Base-by-base conservation (phyloP, 1,140 invertebrate genomes). In the Calephelis virginiensis region DNA sequence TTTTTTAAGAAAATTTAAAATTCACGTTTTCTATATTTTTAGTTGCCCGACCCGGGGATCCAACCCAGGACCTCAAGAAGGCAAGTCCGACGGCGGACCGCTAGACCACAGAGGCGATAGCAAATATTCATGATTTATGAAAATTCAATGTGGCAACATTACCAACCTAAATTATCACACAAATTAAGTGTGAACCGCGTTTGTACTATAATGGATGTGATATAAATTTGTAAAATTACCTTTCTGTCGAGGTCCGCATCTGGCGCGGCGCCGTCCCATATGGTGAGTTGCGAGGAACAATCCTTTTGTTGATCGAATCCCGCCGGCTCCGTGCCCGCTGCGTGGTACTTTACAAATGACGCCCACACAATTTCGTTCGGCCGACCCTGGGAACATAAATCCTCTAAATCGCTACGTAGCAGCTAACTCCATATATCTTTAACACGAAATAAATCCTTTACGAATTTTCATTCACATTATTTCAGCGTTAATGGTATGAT, bases 331-430 rank as follows among this genome's bases (percentile, higher is more conserved):
- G 93, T 92, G 28, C 92, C 93, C 6, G 94, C 93, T 3, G 95
- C 94, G 83, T 96, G 94, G 77, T 96, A 97, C 83, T 96, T 96
- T 77, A 96, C 93, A 75, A 97, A 97, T 2, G 95, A 95, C 67
- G 97, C 93, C 96, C 96, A 97, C 13, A 97, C 95, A 60, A 95
- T 94, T 86, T 97, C 95, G 67, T 94, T 94, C 12, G 93, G 89
- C 53, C 94, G 94, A 12, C 95, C 96, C 85, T 94, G 92, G 17
- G 69, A 76, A 72, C 28, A 67, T 61, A 38, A 60, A 37, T 53
- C 50, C 64, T 68, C 38, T 50, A 62, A 67, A 56, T 56, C 17
- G 62, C 62, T 37, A 56, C 53, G 11, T 56, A 37, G 9, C 50
- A 53, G 50, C 17, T 53, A 53, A 53, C 50, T 53, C 49, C 50